Evolutionary conservation across 2,888 invertebrate species (phyloP), one percentile per base, ranked within the genome.

Genomic region (Calameuta filiformis): DNA sequence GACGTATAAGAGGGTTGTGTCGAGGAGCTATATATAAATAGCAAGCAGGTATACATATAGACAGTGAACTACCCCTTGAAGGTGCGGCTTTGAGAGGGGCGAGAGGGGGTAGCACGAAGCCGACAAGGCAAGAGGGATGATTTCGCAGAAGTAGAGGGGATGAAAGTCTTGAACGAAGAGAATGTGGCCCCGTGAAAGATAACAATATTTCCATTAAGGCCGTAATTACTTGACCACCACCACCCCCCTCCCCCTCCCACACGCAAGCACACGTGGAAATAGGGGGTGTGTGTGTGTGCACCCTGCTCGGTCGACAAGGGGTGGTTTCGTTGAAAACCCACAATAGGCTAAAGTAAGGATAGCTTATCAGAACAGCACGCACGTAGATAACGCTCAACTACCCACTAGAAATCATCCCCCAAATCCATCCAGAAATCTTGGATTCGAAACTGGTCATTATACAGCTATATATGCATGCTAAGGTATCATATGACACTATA

Each of bases 171-270:
- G 56, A 9, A 56, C 15, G 9, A 56, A 56, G 56, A 56, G 56
- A 56, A 56, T 23, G 56, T 23, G 56, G 9, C 56, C 56, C 9
- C 56, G 34, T 33, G n/a, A 12, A 75, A 77, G 75, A 77, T 77
- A 37, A 77, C 75, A 75, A 75, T 77, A 69, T 77, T 77, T 77
- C 77, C 75, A 75, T 77, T 69, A 69, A 75, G 34, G 71, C 56
- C 40, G 40, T 74, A 75, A 77, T 77, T 77, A 77, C 75, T 71
- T 30, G 56, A 35, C 75, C 74, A 0, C n/a, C n/a, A 0, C 37
- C 12, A 4, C 23, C 2, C 56, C 23, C 1, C 23, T 1, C 6
- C 4, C 15, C 1, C 6, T 6, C 1, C 1, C 40, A 4, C 12
- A 15, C 37, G 12, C 37, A 12, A 37, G 12, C 37, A 37, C 4